Conservation (phyloP, 2,888 invertebrate genomes). For the Tanytarsus gracilentus region DNA sequence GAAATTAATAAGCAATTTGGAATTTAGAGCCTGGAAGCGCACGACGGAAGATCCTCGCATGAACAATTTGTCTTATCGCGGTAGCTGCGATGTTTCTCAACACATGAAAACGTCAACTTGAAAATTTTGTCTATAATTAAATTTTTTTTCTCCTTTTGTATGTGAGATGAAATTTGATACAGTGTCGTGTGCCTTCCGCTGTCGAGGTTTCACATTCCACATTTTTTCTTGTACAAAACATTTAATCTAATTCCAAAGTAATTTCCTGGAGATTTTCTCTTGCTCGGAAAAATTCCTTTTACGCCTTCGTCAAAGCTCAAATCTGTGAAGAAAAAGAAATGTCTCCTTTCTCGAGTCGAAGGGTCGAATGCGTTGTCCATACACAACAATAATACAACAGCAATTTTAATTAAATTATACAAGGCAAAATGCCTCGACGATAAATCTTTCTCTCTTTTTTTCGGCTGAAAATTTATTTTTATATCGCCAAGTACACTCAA, state of each 20-base stretch:
- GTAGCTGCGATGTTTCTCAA: no score
- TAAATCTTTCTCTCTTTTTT: constrained; percentile 27
- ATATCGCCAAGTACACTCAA: no score
- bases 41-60: no score
- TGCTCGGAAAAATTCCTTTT: background rate
- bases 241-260: constrained; percentile 26
- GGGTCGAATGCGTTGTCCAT: no score
- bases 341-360: background rate
- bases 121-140: constrained; percentile 20
- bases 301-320: no score
- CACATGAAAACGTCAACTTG: no score
- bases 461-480: no score
- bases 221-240: background rate
- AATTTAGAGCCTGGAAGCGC: background rate
- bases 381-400: constrained; percentile 1
- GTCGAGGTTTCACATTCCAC: background rate
- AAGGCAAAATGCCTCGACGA: constrained; percentile 17
- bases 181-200: background rate
- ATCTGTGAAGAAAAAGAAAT: no score
- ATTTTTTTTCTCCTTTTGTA: constrained; percentile 22
- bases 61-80: no score
- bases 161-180: constrained; percentile 20
- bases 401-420: constrained; percentile 17
- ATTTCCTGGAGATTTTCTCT: constrained; percentile 13
- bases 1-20: no score